Base-by-base conservation (phyloP, 2,888 invertebrate genomes). In the Morpho helenor region DNA sequence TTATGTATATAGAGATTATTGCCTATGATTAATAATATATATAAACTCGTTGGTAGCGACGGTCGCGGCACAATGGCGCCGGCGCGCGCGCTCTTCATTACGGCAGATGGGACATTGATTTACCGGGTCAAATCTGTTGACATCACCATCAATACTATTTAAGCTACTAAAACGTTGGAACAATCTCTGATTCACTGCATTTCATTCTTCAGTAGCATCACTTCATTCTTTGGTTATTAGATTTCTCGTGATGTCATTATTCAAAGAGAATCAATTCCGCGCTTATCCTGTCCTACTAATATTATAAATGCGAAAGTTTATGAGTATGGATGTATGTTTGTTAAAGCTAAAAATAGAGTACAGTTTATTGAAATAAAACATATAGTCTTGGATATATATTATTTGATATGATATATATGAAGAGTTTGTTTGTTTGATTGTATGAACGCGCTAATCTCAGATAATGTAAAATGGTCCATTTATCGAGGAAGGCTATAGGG, bases 101-200 rank as follows among this genome's bases (percentile, higher is more conserved):
- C 66, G 66, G 68, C 74, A 74, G 80, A 82, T 80, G 77, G 77
- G 75, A 73, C 86, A 83, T 84, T 87, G 86, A 87, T 87, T 87
- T 79, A 77, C 63, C 72, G 73, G 87, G 87, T 87, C 87, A 86
- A 71, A 80, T 82, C 79, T 80, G 76, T 87, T 87, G 83, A 88
- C 87, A 79, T 69, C 64, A 79, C 76, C 80, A 84, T 82, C 83
- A 80, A 87, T 84, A 84, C 82, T 79, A 75, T 76, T 84, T 81
- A 76, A 77, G 70, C 68, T 63, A 68, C 63, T 66, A 65, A 69
- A 74, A 70, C 74, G 31, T 71, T 74, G 71, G 68, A 68, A 63
- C 68, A 63, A 61, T 59, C 60, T 59, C 68, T 66, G 66, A 70
- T 68, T 69, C 69, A 65, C 58, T 50, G 23, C 54, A 41, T 44